These are phyloP conservation scores for Xerus inauris DNA, from an alignment of 2,113 vertebrate species.

Conservation along the genomic window DNA sequence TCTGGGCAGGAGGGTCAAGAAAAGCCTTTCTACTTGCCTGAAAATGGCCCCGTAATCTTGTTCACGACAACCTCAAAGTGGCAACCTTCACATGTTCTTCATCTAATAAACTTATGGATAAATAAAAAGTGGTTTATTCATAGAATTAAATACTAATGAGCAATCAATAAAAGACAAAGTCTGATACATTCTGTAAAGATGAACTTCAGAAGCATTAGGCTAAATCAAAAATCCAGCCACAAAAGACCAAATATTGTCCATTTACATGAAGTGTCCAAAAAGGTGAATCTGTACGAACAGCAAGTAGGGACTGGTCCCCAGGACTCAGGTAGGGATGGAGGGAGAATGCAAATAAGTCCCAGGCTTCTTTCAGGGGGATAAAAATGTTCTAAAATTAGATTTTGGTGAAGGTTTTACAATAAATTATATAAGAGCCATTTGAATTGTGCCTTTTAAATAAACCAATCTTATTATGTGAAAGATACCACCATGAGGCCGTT, in stretches of 20 bases:
- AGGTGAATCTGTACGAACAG: neutral
- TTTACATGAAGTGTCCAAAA: neutral
- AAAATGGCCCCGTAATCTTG: neutral
- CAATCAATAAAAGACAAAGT: neutral
- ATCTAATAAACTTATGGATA: neutral
- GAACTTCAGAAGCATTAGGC: neutral
- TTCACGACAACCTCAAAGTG: neutral
- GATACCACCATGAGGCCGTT: neutral
- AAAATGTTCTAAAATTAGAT: neutral
- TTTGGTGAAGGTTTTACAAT: neutral
- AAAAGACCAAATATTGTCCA: neutral
- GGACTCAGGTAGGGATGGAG: neutral
- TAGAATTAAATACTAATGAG: neutral
- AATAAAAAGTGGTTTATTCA: neutral
- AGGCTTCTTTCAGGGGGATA: neutral
- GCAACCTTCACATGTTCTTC: neutral
- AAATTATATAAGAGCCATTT: neutral
- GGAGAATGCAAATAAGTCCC: neutral
- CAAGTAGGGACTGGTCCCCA: neutral
- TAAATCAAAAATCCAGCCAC: slow-evolving; percentile 1
- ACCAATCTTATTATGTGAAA: neutral
- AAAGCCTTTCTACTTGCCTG: neutral
- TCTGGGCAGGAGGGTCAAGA: neutral
- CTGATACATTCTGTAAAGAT: neutral
- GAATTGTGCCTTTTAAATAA: neutral